These are phyloP conservation scores for Cephus cinctus DNA, from an alignment of 1,140 invertebrate genomes.

Conservation along the genomic window DNA sequence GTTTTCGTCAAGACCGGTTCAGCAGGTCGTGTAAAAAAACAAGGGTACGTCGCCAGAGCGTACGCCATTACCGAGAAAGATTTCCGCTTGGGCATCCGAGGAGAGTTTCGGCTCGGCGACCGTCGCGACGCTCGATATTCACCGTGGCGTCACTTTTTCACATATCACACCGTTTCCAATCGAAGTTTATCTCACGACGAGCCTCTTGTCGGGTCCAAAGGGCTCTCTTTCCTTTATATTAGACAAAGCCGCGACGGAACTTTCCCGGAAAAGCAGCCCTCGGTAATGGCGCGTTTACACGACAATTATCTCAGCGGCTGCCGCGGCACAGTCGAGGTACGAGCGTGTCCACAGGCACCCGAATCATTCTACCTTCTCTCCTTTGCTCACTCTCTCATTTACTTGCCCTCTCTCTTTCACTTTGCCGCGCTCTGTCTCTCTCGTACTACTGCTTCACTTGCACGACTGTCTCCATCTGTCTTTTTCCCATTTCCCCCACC, in stretches of 20 bases:
- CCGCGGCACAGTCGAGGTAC: conserved; percentile 34
- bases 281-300: conserved; percentile 30
- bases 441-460: conserved; percentile 21
- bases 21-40: conserved; percentile 20
- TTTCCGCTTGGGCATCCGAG: conserved; percentile 37
- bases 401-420: conserved; percentile 10
- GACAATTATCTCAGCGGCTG: conserved; percentile 37
- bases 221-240: conserved; percentile 9
- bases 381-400: conserved; percentile 15
- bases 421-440: conserved; percentile 3
- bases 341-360: conserved; percentile 37
- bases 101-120: conserved; percentile 23
- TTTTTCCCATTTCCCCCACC: conserved; percentile 17
- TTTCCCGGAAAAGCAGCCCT: conserved; percentile 29
- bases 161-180: conserved; percentile 19
- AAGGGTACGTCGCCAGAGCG: conserved; percentile 26
- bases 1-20: conserved; percentile 3
- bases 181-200: conserved; percentile 23
- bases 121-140: conserved; percentile 37
- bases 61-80: conserved; percentile 44
- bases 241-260: conserved; percentile 9
- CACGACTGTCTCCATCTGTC: conserved; percentile 16
- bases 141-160: conserved; percentile 25
- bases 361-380: conserved; percentile 33
- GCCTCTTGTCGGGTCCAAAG: background rate